Evolutionary conservation across 1,140 invertebrate genomes (phyloP).

Genomic region (Portunus trituberculatus): DNA sequence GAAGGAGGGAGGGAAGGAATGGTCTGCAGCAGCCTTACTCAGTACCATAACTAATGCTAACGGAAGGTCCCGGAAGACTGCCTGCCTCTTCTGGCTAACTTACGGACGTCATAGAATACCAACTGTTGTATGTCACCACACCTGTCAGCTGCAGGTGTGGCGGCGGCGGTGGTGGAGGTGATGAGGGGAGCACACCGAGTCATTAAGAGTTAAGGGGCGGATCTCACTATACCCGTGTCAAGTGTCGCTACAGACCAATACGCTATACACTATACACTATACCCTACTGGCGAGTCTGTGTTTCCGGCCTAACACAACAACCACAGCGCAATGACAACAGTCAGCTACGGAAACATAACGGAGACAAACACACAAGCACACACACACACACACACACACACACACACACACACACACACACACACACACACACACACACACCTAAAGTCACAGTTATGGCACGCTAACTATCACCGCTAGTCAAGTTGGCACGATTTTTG

Average conservation of each 20-base stretch:
- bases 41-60: background rate
- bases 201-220: constrained; percentile 34
- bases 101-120: constrained; percentile 6
- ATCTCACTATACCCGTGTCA: constrained; percentile 45
- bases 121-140: background rate
- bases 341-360: no score
- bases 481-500: background rate
- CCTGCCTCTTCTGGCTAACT: background rate
- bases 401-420: background rate
- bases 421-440: background rate
- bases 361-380: background rate
- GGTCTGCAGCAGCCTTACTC: background rate
- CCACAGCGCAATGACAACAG: no score
- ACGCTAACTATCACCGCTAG: background rate
- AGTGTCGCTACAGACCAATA: background rate
- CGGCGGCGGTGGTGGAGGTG: background rate
- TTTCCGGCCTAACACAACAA: no score
- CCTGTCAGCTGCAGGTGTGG: background rate
- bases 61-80: background rate
- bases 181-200: background rate
- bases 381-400: background rate
- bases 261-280: background rate
- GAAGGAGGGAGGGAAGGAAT: background rate
- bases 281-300: background rate
- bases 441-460: background rate